phyloP scores from a whole-genome alignment of 2,797 vertebrate genomes.

The Chloroceryle amazona region DNA sequence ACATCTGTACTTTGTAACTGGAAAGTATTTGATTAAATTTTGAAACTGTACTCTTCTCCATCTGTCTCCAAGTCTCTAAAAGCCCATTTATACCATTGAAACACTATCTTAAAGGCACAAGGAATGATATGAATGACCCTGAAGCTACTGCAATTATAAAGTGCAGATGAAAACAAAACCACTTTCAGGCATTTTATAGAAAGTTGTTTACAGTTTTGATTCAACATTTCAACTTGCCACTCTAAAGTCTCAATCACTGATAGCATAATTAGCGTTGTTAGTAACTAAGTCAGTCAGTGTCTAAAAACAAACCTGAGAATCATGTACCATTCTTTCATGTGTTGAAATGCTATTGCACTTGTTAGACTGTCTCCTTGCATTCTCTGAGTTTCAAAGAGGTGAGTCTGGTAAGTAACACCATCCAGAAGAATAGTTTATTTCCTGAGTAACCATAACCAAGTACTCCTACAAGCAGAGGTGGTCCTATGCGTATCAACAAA shows the following conservation, averaged over 20 bases:
- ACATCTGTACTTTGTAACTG: slow-evolving; percentile 23
- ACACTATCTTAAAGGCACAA: slow-evolving; percentile 31
- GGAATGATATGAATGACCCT: neutral
- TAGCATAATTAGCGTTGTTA: slow-evolving; percentile 20
- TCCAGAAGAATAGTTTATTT: neutral
- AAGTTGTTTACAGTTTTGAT: slow-evolving; percentile 8
- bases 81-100: slow-evolving; percentile 29
- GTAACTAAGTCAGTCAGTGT: slow-evolving; percentile 42
- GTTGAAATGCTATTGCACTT: slow-evolving; percentile 33
- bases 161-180: neutral
- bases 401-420: neutral
- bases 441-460: neutral
- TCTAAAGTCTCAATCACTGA: neutral
- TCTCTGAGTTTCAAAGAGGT: neutral
- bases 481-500: slow-evolving; percentile 6
- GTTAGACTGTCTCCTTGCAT: neutral
- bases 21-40: slow-evolving; percentile 45
- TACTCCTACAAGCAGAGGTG: neutral
- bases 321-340: neutral
- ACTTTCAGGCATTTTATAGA: neutral
- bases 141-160: neutral
- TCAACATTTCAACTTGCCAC: neutral
- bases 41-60: slow-evolving; percentile 53
- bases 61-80: slow-evolving; percentile 31
- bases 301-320: slow-evolving; percentile 39